Conservation (phyloP, 2,113 vertebrate genomes). For the Chrysemys picta region DNA sequence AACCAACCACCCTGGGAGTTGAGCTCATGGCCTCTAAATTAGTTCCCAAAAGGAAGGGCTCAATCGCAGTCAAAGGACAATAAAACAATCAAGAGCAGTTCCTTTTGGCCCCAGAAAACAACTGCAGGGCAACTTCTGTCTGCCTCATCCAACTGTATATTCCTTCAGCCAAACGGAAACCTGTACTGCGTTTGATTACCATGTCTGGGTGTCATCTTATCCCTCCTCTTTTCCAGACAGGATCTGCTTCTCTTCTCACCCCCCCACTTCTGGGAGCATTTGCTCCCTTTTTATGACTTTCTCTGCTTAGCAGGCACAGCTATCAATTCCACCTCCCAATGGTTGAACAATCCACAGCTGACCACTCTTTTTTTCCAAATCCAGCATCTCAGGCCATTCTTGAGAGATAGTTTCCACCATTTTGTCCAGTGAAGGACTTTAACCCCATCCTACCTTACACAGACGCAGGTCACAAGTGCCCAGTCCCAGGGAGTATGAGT, state of each 20-base stretch:
- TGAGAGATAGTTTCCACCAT: neutral
- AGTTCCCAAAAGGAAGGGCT: conserved; percentile 4
- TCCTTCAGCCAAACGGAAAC: neutral
- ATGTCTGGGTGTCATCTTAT: accelerated
- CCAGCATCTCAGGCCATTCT: accelerated
- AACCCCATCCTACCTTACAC: neutral
- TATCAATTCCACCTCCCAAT: neutral
- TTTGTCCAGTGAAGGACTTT: neutral
- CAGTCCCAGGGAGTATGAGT: neutral
- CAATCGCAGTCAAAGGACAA: neutral
- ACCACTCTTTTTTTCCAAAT: accelerated
- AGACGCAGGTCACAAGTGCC: accelerated
- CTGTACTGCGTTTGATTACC: neutral
- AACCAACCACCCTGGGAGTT: conserved; percentile 4
- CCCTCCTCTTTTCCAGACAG: neutral
- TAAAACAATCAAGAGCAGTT: neutral
- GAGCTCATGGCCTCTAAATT: conserved; percentile 39
- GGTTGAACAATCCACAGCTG: neutral
- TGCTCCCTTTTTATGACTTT: neutral
- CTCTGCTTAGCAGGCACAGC: accelerated
- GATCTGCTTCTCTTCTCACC: neutral
- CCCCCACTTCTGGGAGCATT: neutral
- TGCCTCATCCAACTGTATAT: neutral
- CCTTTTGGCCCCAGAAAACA: neutral
- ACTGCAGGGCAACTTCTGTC: neutral